These are phyloP conservation scores for Aviceda subcristata DNA, from an alignment of 2,113 vertebrate genomes.

Conservation along the genomic window DNA sequence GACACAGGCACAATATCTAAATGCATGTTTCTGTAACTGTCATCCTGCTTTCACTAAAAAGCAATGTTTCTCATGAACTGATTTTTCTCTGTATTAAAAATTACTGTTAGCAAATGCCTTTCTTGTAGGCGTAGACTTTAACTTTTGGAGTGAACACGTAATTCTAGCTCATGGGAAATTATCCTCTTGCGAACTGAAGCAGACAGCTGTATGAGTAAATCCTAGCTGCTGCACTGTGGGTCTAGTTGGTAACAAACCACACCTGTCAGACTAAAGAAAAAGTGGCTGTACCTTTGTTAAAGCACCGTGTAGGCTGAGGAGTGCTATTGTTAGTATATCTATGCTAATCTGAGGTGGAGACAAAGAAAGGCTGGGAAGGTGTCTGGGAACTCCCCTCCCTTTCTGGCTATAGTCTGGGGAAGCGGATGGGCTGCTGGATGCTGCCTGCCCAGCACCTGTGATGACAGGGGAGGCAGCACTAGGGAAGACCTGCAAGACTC, in stretches of 20 bases:
- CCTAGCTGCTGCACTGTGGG: neutral
- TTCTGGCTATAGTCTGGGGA: neutral
- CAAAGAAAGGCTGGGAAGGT: neutral
- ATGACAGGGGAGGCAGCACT: neutral
- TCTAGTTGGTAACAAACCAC: neutral
- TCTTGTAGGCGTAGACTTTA: neutral
- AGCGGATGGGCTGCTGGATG: neutral
- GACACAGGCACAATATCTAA: neutral
- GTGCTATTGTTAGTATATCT: neutral
- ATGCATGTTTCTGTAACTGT: neutral
- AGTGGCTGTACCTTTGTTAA: neutral
- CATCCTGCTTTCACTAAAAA: neutral
- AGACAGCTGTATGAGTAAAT: neutral
- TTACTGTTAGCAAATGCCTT: neutral
- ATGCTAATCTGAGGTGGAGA: neutral
- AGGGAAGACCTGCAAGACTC: neutral
- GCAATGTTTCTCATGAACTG: neutral
- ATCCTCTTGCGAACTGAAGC: neutral
- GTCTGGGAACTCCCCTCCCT: neutral
- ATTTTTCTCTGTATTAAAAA: neutral
- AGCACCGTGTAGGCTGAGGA: neutral
- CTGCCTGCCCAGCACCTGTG: neutral
- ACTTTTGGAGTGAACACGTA: neutral
- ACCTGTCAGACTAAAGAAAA: neutral
- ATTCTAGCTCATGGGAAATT: neutral